A percentile compares a stretch with the other conserved stretches of the same genome.
These are phyloP conservation scores for Melanotaenia parkinsoni DNA, from an alignment of 2,797 vertebrate species.

Conservation along the genomic window DNA sequence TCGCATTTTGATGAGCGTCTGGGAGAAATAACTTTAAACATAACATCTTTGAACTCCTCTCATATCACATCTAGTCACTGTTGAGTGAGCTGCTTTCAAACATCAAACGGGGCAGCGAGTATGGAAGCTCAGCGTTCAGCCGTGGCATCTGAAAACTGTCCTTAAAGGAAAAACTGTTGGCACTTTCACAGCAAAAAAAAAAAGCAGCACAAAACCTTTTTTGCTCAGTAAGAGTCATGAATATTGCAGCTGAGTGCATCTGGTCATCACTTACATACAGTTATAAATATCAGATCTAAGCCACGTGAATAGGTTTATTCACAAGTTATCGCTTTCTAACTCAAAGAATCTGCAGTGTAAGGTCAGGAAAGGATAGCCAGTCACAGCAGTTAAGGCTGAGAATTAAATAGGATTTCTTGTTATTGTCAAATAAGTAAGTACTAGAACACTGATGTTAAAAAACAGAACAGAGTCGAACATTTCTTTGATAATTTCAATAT, in stretches of 20 bases:
- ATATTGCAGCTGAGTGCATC: conserved; percentile 12
- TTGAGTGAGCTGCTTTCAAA: conserved; percentile 11
- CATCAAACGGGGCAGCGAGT: neutral
- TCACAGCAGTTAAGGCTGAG: neutral
- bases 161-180: conserved; percentile 1
- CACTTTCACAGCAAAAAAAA: neutral
- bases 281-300: conserved; percentile 20
- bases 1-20: neutral
- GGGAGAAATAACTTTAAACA: conserved; percentile 14
- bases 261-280: conserved; percentile 19
- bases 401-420: neutral
- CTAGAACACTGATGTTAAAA: neutral
- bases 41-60: conserved; percentile 23
- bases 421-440: neutral
- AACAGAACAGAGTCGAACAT: neutral
- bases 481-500: neutral
- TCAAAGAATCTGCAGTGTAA: conserved; percentile 11
- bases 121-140: conserved; percentile 23
- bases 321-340: conserved; percentile 11
- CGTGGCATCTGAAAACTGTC: conserved; percentile 25
- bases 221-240: conserved; percentile 25
- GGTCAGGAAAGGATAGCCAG: conserved; percentile 5
- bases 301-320: neutral
- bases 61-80: neutral
- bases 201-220: conserved; percentile 7